These are phyloP conservation scores for Drosophila novamexicana DNA, from an alignment of 1,140 invertebrate species.

Conservation along the genomic window DNA sequence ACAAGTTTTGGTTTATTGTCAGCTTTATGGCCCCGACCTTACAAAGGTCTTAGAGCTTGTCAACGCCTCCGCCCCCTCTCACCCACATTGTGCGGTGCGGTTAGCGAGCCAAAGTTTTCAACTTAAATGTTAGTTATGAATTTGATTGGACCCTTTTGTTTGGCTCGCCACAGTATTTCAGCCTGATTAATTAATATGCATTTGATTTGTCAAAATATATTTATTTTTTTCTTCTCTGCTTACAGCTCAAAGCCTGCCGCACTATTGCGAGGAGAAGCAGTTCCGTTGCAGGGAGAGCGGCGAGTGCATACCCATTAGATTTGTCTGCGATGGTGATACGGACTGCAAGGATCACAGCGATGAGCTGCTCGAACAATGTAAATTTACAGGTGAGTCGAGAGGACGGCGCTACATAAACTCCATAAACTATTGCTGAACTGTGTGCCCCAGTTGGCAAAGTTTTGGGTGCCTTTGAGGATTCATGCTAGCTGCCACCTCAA, in stretches of 20 bases:
- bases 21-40: slow-evolving; percentile 65
- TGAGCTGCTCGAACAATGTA: slow-evolving; percentile 87
- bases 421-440: background rate
- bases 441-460: background rate
- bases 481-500: slow-evolving; percentile 10
- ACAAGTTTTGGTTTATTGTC: slow-evolving; percentile 79
- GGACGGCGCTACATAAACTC: too few species aligned
- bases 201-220: slow-evolving; percentile 53
- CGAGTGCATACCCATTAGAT: slow-evolving; percentile 92
- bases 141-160: slow-evolving; percentile 57
- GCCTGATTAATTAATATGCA: slow-evolving; percentile 78
- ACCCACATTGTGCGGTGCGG: slow-evolving; percentile 31
- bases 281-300: slow-evolving; percentile 89
- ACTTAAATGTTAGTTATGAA: slow-evolving; percentile 82
- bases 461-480: background rate
- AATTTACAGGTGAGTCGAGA: slow-evolving; percentile 84
- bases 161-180: slow-evolving; percentile 47
- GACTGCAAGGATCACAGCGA: slow-evolving; percentile 93
- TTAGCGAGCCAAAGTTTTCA: slow-evolving; percentile 79
- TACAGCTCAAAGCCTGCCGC: slow-evolving; percentile 65
- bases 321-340: slow-evolving; percentile 90
- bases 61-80: slow-evolving; percentile 36
- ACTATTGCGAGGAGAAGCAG: slow-evolving; percentile 88
- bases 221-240: slow-evolving; percentile 22
- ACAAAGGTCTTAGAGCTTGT: slow-evolving; percentile 75